Percentiles rank a stretch among this genome's conserved stretches.
These are phyloP conservation scores for Anthopleura xanthogrammica DNA, from an alignment of 92 coral and sea anemone species.

Conservation along the genomic window DNA sequence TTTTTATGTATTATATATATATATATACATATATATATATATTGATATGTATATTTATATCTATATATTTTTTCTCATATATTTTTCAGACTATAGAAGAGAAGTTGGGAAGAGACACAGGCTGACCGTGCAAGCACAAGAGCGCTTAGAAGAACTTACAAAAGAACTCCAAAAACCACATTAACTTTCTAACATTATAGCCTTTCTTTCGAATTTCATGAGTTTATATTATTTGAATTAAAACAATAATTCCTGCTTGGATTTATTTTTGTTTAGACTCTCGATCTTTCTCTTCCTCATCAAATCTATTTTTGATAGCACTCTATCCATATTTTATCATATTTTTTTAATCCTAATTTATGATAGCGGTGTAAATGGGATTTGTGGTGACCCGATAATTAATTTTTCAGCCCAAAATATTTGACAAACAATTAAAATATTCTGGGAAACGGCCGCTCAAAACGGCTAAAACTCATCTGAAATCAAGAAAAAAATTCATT, in stretches of 20 bases:
- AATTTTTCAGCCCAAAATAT: slow-evolving; percentile 3
- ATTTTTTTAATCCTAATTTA: not conserved
- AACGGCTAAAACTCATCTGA: not conserved
- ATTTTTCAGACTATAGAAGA: slow-evolving; percentile 17
- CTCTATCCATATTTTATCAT: slow-evolving; percentile 13
- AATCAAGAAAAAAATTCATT: too few species aligned
- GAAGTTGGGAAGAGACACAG: slow-evolving; percentile 32
- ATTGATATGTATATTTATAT: too few species aligned
- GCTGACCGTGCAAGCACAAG: slow-evolving; percentile 37
- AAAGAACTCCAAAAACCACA: slow-evolving; percentile 24
- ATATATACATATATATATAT: too few species aligned
- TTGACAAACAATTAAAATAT: slow-evolving; percentile 25
- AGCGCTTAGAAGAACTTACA: slow-evolving; percentile 28
- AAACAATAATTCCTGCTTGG: not conserved
- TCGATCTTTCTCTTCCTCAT: not conserved
- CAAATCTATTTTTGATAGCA: slow-evolving; percentile 3
- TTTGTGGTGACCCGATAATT: slow-evolving; percentile 13
- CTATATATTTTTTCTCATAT: too few species aligned
- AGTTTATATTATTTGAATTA: not conserved
- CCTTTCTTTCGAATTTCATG: not conserved
- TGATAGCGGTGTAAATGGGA: not conserved
- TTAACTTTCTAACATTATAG: not conserved
- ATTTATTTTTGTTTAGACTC: not conserved
- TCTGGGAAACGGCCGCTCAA: not conserved
- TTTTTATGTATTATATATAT: too few species aligned